phyloP scores from a whole-genome alignment of 2,888 invertebrate genomes.

The Gonocerus acuteangulatus region DNA sequence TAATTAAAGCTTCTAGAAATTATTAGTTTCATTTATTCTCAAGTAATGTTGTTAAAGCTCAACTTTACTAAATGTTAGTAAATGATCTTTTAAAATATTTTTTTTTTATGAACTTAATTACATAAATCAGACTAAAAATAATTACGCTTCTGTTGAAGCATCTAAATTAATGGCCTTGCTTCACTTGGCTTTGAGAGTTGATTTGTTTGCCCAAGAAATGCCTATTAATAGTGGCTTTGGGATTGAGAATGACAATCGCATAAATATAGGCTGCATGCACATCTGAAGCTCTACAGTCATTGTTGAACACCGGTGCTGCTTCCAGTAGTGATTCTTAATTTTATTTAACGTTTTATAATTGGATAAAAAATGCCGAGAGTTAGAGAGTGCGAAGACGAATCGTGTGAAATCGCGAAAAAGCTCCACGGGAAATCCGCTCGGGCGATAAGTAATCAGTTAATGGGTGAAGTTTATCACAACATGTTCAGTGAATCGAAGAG shows the following conservation, averaged over 20 bases:
- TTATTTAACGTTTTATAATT: too few relatives aligned
- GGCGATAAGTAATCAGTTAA: conserved; percentile 53
- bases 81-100: too few relatives aligned
- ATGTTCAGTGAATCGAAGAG: conserved; percentile 18
- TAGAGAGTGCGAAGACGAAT: background rate
- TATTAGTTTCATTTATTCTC: too few relatives aligned
- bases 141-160: too few relatives aligned
- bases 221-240: conserved; percentile 26
- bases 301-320: background rate
- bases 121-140: too few relatives aligned
- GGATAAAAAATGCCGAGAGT: conserved; percentile 1
- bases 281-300: background rate
- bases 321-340: background rate
- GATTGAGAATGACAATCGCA: conserved; percentile 1
- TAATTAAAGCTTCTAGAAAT: too few relatives aligned
- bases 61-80: too few relatives aligned
- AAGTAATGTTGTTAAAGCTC: too few relatives aligned
- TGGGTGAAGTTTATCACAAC: conserved; percentile 46
- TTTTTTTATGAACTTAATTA: too few relatives aligned
- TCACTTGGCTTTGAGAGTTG: conserved; percentile 27
- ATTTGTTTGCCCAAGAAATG: conserved; percentile 24
- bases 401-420: background rate
- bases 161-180: conserved; percentile 11
- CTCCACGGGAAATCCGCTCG: conserved; percentile 64
- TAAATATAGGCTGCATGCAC: conserved; percentile 8